Evolutionary conservation across 2,888 invertebrate genomes (phyloP), one percentile per base, ranked within the genome.

Genomic region (Polymixis lichenea): DNA sequence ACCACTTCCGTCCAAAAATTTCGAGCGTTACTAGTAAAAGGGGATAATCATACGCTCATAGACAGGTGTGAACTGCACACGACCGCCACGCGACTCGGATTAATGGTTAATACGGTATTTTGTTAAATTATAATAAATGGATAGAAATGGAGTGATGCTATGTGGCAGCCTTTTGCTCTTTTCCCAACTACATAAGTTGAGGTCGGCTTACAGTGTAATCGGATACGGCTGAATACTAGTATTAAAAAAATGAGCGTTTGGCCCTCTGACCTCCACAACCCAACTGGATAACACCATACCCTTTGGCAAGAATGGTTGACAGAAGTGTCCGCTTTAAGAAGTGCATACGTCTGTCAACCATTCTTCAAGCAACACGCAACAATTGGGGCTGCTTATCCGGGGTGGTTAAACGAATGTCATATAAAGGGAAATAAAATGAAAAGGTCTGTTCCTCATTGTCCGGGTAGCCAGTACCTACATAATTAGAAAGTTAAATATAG

Each of bases 21-120:
- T 71, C 46, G 78, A 62, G 25, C 73, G 78, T 78, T 58, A 72
- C 86, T 80, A 60, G 70, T 86, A 88, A 89, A 78, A 58, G 61
- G 43, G 61, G 83, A 67, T 89, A 90, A 87, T 84, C 79, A 72
- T 38, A 72, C 84, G 77, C 82, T 79, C 72, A 49, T 53, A 66
- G 89, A 88, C 93, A 94, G 93, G 94, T 94, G 94, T 66, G 84
- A 82, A 71, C 19, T 49, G 86, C 95, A 93, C 93, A 90, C 91
- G 94, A 78, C 90, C 22, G 91, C 80, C 95, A 95, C 95, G 93
- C 92, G 95, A 49, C 91, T 6, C 72, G 83, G 69, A 92, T 94
- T 92, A 92, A 75, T 77, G 9, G 49, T 51, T 72, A 61, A 53
- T 75, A 55, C n/a, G 53, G 46, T 46, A 78, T 70, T 79, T 56